phyloP scores from a whole-genome alignment of 2,797 vertebrate species.

The Pangasius macronema region DNA sequence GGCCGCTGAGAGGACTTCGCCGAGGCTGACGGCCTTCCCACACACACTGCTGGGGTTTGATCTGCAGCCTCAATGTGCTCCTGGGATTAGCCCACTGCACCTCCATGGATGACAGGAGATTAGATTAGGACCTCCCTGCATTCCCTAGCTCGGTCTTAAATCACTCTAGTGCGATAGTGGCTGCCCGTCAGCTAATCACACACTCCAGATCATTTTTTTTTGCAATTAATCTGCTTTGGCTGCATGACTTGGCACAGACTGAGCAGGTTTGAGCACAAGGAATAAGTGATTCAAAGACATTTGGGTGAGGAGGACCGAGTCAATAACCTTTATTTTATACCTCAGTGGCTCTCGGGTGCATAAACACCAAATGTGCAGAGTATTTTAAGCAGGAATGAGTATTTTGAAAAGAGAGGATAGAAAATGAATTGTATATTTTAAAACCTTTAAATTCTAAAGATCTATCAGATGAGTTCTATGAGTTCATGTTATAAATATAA shows the following conservation, averaged over 20 bases:
- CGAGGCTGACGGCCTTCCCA: constrained; percentile 74
- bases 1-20: constrained; percentile 64
- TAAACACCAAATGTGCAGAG: neutral
- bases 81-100: constrained; percentile 77
- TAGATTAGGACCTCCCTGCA: constrained; percentile 78
- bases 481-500: neutral
- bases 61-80: constrained; percentile 70
- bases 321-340: constrained; percentile 8
- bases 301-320: neutral
- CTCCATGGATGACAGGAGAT: constrained; percentile 77
- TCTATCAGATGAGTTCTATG: too few species aligned
- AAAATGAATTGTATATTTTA: neutral
- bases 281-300: constrained; percentile 15
- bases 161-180: constrained; percentile 74
- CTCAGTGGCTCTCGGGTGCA: neutral
- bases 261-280: neutral
- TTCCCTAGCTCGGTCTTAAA: constrained; percentile 77
- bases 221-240: constrained; percentile 76
- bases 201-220: constrained; percentile 61
- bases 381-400: neutral
- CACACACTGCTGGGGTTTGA: constrained; percentile 74
- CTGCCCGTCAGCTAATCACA: constrained; percentile 72
- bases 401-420: too few species aligned
- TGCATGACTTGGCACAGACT: constrained; percentile 49
- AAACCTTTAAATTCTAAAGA: neutral